phyloP scores from a whole-genome alignment of 2,888 invertebrate species.

The Dione juno region DNA sequence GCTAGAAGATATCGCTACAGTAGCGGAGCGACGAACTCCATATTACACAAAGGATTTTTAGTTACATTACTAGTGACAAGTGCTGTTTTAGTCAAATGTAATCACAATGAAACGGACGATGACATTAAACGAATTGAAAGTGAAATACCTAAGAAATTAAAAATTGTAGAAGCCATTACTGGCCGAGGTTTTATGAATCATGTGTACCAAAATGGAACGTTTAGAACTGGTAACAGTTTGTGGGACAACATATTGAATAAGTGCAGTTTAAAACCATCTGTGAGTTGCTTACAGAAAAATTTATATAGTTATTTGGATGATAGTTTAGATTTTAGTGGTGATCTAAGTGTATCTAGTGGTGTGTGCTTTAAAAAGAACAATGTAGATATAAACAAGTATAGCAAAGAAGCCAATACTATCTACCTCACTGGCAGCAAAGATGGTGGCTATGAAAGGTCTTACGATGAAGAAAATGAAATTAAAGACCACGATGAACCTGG shows the following conservation, averaged over 20 bases:
- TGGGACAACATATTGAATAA: slow-evolving; percentile 90
- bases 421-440: slow-evolving; percentile 69
- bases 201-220: slow-evolving; percentile 75
- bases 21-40: slow-evolving; percentile 36
- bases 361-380: slow-evolving; percentile 86
- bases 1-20: slow-evolving; percentile 49
- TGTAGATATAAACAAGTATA: slow-evolving; percentile 83
- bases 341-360: slow-evolving; percentile 86
- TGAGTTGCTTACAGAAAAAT: slow-evolving; percentile 90
- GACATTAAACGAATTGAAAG: slow-evolving; percentile 51
- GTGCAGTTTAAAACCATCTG: slow-evolving; percentile 86
- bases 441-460: slow-evolving; percentile 52
- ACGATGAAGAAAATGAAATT: slow-evolving; percentile 72
- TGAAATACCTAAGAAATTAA: slow-evolving; percentile 64
- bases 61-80: slow-evolving; percentile 60
- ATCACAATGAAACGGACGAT: slow-evolving; percentile 56
- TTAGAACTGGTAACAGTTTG: slow-evolving; percentile 85
- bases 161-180: slow-evolving; percentile 65
- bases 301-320: slow-evolving; percentile 88
- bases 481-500: slow-evolving; percentile 70
- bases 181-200: slow-evolving; percentile 69
- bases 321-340: slow-evolving; percentile 85
- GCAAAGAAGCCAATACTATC: slow-evolving; percentile 79
- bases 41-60: slow-evolving; percentile 52
- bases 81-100: slow-evolving; percentile 54